Percentiles rank a stretch among this genome's conserved stretches.
Conservation (phyloP, 2,888 invertebrate genomes). For the Halictus ligatus region DNA sequence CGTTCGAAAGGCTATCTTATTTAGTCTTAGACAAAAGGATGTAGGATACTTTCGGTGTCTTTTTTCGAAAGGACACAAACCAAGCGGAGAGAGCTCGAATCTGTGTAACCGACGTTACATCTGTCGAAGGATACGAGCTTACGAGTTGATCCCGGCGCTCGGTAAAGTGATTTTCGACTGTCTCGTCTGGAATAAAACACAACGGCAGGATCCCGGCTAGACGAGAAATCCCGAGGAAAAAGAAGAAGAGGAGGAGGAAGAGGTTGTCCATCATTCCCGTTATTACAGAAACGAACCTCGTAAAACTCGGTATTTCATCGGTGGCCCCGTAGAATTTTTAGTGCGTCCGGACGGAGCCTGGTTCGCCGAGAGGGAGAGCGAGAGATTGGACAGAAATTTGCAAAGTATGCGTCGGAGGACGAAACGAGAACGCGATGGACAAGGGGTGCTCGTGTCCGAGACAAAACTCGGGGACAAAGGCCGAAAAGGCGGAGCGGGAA, state of each 20-base stretch:
- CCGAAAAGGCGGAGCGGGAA: constrained; percentile 9
- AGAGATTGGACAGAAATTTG: constrained; percentile 1
- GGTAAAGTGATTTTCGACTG: constrained; percentile 23
- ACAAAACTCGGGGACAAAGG: neutral
- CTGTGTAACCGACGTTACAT: constrained; percentile 9
- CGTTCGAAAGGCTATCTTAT: neutral
- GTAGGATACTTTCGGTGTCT: neutral
- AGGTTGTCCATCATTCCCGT: constrained; percentile 10
- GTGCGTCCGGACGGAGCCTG: neutral
- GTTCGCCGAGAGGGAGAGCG: neutral
- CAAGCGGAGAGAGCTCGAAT: neutral
- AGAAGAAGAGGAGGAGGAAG: neutral
- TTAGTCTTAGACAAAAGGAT: neutral
- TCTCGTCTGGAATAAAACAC: constrained; percentile 19
- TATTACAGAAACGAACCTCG: constrained; percentile 24
- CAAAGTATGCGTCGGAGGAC: neutral
- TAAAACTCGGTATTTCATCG: constrained; percentile 20
- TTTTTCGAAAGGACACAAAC: neutral
- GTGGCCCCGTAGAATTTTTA: constrained; percentile 6
- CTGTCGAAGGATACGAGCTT: constrained; percentile 3
- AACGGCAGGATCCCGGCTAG: neutral
- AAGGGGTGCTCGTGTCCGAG: neutral
- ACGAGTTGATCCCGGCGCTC: constrained; percentile 11
- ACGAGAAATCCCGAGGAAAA: neutral
- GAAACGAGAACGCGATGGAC: neutral